Conservation (phyloP, 2,888 invertebrate genomes). For the Eristalis tenax region DNA sequence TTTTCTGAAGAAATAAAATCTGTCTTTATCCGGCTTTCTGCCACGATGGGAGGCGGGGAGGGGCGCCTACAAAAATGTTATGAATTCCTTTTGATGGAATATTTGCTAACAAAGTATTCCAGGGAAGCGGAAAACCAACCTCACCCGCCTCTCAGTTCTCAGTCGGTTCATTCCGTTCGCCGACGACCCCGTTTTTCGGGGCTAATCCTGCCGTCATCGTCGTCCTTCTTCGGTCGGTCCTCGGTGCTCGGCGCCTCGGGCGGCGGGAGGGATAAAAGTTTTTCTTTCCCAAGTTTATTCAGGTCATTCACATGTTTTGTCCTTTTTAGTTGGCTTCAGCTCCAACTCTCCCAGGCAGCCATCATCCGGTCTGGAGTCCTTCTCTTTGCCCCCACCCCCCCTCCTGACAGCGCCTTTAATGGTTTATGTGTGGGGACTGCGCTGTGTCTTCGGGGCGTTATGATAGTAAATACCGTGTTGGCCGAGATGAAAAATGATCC, state of each 20-base stretch:
- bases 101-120: slow-evolving; percentile 38
- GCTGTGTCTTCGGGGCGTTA: slow-evolving; percentile 43
- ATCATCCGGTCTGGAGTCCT: not conserved
- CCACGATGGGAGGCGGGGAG: not conserved
- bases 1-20: slow-evolving; percentile 51
- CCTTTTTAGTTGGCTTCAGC: not conserved
- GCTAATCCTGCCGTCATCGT: slow-evolving; percentile 27
- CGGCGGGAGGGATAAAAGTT: not conserved
- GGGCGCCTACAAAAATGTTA: slow-evolving; percentile 44
- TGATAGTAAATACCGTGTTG: slow-evolving; percentile 39
- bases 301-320: slow-evolving; percentile 61
- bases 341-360: not conserved
- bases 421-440: slow-evolving; percentile 25
- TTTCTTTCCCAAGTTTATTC: slow-evolving; percentile 27
- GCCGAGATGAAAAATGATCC: slow-evolving; percentile 33
- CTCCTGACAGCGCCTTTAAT: slow-evolving; percentile 25
- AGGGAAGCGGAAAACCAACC: slow-evolving; percentile 26
- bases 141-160: not conserved
- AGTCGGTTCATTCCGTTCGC: not conserved
- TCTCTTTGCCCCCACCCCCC: not conserved
- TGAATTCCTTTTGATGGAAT: slow-evolving; percentile 68
- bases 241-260: not conserved
- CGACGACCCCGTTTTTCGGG: slow-evolving; percentile 51
- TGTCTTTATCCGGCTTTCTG: slow-evolving; percentile 52
- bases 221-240: not conserved